Conservation (phyloP, 2,797 vertebrate genomes). For the Lates japonicus region DNA sequence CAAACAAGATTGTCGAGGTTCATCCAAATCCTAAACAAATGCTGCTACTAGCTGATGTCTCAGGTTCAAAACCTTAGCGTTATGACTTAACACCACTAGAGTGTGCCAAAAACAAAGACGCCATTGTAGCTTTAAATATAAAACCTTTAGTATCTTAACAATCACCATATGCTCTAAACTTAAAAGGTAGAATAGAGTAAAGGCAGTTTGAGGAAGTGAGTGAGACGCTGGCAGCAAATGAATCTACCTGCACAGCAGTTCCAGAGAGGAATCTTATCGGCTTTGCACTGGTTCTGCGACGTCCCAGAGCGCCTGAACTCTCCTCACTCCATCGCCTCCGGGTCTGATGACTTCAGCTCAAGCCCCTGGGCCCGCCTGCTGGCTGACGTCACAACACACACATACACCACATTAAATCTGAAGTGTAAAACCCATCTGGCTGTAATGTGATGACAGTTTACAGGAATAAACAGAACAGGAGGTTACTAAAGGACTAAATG, state of each 20-base stretch:
- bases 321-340: conserved; percentile 43
- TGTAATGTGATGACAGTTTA: no score
- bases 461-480: not conserved
- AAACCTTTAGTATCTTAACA: no score
- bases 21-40: not conserved
- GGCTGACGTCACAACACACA: conserved; percentile 27
- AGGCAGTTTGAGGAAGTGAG: no score
- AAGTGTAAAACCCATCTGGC: not conserved
- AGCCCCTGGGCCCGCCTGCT: conserved; percentile 60
- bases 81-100: not conserved
- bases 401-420: not conserved
- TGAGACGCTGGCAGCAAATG: not conserved
- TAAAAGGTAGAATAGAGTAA: no score
- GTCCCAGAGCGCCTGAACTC: conserved; percentile 51
- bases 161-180: not conserved
- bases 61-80: no score
- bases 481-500: no score
- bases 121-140: not conserved
- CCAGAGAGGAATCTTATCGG: conserved; percentile 60
- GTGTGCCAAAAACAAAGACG: not conserved
- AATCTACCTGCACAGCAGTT: no score
- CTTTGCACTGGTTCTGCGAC: conserved; percentile 85
- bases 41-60: not conserved
- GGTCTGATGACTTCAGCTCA: conserved; percentile 57
- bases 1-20: not conserved